Percentiles rank a stretch among this genome's conserved stretches.
Conservation (phyloP, 2,797 vertebrate species). For the Gymnoscopelus braueri region DNA sequence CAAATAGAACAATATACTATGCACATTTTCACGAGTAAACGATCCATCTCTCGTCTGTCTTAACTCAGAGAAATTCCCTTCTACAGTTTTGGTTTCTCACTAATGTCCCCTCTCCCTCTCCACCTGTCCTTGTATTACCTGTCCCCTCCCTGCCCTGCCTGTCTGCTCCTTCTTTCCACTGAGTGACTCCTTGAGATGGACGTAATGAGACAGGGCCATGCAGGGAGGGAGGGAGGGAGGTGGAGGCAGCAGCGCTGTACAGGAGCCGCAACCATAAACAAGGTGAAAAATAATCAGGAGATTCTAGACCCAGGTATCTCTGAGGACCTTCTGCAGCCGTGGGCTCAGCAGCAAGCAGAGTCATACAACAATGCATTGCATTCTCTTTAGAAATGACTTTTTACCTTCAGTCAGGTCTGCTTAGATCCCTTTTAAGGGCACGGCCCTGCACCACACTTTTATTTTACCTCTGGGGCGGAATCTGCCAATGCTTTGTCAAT, state of each 20-base stretch:
- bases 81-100: conserved; percentile 49
- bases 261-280: conserved; percentile 71
- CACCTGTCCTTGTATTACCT: conserved; percentile 74
- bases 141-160: conserved; percentile 16
- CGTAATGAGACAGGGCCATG: conserved; percentile 77
- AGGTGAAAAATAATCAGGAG: conserved; percentile 79
- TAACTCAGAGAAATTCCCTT: conserved; percentile 53
- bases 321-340: conserved; percentile 56
- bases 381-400: conserved; percentile 55
- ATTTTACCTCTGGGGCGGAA: no score
- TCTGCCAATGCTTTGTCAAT: no score
- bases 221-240: conserved; percentile 52
- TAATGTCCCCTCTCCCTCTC: conserved; percentile 49
- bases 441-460: no score
- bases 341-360: neutral
- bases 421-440: conserved; percentile 52
- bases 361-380: conserved; percentile 57
- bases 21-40: conserved; percentile 36
- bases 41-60: conserved; percentile 52
- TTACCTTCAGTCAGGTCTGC: conserved; percentile 57
- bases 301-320: conserved; percentile 62
- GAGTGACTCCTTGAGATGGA: conserved; percentile 70
- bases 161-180: conserved; percentile 46
- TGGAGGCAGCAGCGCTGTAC: conserved; percentile 45
- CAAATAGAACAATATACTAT: conserved; percentile 32